Percentiles rank a stretch among this genome's conserved stretches.
Evolutionary conservation across 2,113 vertebrate genomes (phyloP).

Genomic region (Macrotis lagotis): DNA sequence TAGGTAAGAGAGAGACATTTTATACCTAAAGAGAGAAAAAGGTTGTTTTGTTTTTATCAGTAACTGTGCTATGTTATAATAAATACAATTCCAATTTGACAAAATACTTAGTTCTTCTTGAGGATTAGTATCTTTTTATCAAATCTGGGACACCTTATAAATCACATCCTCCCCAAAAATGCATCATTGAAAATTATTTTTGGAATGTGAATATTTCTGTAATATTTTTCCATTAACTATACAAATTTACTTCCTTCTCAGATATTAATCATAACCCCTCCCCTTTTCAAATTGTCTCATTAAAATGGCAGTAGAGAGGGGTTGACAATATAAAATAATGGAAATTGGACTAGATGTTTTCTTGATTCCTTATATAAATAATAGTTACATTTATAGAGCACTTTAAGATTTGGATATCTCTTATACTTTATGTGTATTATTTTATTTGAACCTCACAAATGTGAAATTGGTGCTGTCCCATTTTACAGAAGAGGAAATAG

Average conservation of each 20-base stretch:
- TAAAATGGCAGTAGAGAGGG: background rate
- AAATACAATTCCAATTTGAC: conserved; percentile 61
- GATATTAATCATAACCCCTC: background rate
- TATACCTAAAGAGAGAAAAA: conserved; percentile 19
- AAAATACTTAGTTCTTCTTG: conserved; percentile 34
- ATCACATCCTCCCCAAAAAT: conserved; percentile 54
- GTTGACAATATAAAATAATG: background rate
- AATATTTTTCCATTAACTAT: conserved; percentile 11
- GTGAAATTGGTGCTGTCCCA: background rate
- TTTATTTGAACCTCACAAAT: background rate
- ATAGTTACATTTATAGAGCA: background rate
- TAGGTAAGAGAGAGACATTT: background rate
- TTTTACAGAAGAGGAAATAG: background rate
- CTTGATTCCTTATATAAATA: background rate
- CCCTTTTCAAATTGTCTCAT: background rate
- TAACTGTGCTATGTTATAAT: conserved; percentile 56
- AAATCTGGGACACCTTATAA: conserved; percentile 46
- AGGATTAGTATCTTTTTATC: conserved; percentile 58
- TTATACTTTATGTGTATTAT: background rate
- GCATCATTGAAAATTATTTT: conserved; percentile 72
- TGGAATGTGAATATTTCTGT: conserved; percentile 44
- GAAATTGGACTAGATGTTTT: background rate
- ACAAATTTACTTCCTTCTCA: background rate
- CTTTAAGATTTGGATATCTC: background rate
- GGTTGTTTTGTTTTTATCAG: conserved; percentile 50